phyloP scores from a whole-genome alignment of 2,113 vertebrate genomes.

The Notarius quadriscutis region DNA sequence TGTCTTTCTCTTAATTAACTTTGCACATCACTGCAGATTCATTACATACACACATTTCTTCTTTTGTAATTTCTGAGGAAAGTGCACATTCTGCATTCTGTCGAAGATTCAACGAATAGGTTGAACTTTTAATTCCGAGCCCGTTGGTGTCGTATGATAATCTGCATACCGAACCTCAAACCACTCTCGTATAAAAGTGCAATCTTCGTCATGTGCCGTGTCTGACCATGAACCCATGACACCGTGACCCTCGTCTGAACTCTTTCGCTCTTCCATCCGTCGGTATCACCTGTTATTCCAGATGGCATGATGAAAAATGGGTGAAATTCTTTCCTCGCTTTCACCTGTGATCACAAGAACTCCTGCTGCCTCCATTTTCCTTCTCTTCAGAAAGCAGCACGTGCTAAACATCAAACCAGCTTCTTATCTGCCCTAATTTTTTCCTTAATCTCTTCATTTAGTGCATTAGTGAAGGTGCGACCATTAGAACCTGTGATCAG shows the following conservation, averaged over 20 bases:
- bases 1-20: neutral
- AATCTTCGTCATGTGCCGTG: neutral
- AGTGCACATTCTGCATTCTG: neutral
- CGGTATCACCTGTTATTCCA: neutral
- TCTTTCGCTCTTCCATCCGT: slow-evolving; percentile 58
- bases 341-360: slow-evolving; percentile 16
- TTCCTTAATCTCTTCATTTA: neutral
- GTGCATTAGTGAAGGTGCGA: no score
- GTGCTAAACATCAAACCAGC: neutral
- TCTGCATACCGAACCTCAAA: neutral
- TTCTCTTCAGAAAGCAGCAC: neutral
- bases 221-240: neutral
- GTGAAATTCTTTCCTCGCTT: slow-evolving; percentile 63
- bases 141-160: neutral
- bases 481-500: neutral
- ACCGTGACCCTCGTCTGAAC: slow-evolving; percentile 58
- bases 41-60: neutral
- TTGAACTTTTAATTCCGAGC: neutral
- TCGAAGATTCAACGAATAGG: neutral
- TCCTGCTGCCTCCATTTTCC: neutral
- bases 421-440: neutral
- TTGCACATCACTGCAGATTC: neutral
- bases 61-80: neutral
- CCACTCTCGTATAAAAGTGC: no score
- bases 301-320: slow-evolving; percentile 64